Conservation (phyloP, 1,140 invertebrate genomes). For the Cydia fagiglandana region DNA sequence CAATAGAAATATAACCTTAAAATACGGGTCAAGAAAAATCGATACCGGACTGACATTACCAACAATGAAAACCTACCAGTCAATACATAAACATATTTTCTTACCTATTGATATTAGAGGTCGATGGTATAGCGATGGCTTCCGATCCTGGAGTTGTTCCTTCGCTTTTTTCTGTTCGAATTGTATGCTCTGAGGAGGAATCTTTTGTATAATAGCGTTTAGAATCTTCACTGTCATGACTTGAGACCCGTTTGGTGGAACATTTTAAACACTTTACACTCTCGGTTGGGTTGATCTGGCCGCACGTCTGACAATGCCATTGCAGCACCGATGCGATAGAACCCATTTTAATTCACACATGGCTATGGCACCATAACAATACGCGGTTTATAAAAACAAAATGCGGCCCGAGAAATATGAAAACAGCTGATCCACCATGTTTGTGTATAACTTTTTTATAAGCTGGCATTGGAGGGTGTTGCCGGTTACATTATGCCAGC, state of each 20-base stretch:
- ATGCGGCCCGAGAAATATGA: slow-evolving; percentile 70
- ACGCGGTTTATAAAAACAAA: slow-evolving; percentile 75
- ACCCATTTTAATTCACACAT: slow-evolving; percentile 85
- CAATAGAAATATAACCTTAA: slow-evolving; percentile 74
- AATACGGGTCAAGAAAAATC: slow-evolving; percentile 73
- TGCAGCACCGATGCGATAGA: slow-evolving; percentile 93
- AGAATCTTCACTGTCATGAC: slow-evolving; percentile 73
- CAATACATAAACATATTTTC: slow-evolving; percentile 48
- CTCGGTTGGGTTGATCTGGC: slow-evolving; percentile 92
- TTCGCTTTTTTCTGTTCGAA: slow-evolving; percentile 67
- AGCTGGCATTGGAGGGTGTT: slow-evolving; percentile 26
- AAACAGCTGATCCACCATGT: slow-evolving; percentile 82
- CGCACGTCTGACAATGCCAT: slow-evolving; percentile 92
- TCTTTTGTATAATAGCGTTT: slow-evolving; percentile 64
- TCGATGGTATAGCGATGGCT: slow-evolving; percentile 65
- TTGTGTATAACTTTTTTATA: slow-evolving; percentile 78
- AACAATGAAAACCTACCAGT: slow-evolving; percentile 59
- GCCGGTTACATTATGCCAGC: not conserved
- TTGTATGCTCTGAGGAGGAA: slow-evolving; percentile 67
- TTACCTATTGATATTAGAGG: slow-evolving; percentile 72
- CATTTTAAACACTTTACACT: slow-evolving; percentile 89
- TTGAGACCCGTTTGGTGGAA: slow-evolving; percentile 80
- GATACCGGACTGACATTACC: slow-evolving; percentile 68
- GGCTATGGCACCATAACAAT: slow-evolving; percentile 78
- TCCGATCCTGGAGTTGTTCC: slow-evolving; percentile 69